Base-by-base conservation (phyloP, 2,797 vertebrate species). In the Heteromormyrus szaboi region DNA sequence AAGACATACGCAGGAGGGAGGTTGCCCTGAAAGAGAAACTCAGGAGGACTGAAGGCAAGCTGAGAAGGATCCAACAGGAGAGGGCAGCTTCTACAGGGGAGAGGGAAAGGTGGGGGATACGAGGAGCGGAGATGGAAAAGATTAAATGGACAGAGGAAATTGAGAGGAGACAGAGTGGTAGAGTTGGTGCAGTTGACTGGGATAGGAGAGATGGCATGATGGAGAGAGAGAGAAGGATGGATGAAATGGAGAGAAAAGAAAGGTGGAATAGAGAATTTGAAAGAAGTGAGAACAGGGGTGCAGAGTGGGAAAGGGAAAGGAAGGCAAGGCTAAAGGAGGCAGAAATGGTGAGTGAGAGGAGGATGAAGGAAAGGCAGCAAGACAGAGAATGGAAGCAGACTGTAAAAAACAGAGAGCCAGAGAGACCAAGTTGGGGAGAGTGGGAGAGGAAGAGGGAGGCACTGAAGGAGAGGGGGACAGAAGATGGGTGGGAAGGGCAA, bases 11-110 rank as follows among this genome's bases (percentile, higher is more conserved):
- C 76, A 95, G 91, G 90, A 96, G 96, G 91, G 90, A 97, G 91
- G 91, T 90, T 0, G 89, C 96, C 17, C 93, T 98, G 1, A 92
- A 91, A 88, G 94, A 96, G 90, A 98, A 97, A 91, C 92, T 98
- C 88, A 93, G 88, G 90, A 96, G 93, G 86, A 93, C 95, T 7
- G 94, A 94, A 48, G 93, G 96, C 88, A 93, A 91, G 19, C 88
- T 97, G 68, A 93, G 93, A 89, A 95, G 94, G 89, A 95, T 96
- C 44, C 95, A 95, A 90, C 94, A 88, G 86, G 94, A 94, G 59
- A 93, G 89, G 46, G 88, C 91, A n/a, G 89, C 92, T 89, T 89
- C 87, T 0, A 72, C 90, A 37, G 46, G 90, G 19, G 90, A 65
- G 83, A 91, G 92, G 17, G 92, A 91, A 81, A 92, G 72, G 92